Conservation (phyloP, 2,113 vertebrate species). For the Setophaga kirtlandii region DNA sequence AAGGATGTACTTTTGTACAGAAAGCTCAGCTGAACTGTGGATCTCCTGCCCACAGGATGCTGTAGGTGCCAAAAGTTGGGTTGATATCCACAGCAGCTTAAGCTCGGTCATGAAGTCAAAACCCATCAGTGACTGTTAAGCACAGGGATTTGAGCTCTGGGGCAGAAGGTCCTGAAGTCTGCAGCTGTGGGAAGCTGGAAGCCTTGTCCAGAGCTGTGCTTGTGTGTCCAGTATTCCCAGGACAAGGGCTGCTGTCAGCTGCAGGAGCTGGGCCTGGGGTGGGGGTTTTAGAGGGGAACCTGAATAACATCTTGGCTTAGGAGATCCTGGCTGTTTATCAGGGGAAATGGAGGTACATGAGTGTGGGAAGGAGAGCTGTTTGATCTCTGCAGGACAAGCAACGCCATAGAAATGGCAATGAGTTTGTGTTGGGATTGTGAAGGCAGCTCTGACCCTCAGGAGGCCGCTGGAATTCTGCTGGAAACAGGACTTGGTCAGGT, state of each 20-base stretch:
- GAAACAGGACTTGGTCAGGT: neutral
- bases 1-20: neutral
- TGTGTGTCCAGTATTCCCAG: neutral
- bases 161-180: neutral
- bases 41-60: neutral
- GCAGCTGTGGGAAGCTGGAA: neutral
- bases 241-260: neutral
- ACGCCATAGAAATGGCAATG: accelerated
- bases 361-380: neutral
- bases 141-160: neutral
- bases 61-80: neutral
- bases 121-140: neutral
- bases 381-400: neutral
- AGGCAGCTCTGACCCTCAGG: neutral
- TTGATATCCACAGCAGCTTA: neutral
- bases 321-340: neutral
- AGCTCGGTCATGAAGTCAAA: neutral
- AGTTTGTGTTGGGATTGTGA: neutral
- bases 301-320: neutral
- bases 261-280: neutral
- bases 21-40: neutral
- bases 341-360: accelerated
- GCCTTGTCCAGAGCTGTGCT: neutral
- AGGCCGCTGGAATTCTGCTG: neutral
- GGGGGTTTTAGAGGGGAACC: neutral